These are phyloP conservation scores for Pseudochirops cupreus DNA, from an alignment of 2,797 vertebrate species.

Conservation along the genomic window DNA sequence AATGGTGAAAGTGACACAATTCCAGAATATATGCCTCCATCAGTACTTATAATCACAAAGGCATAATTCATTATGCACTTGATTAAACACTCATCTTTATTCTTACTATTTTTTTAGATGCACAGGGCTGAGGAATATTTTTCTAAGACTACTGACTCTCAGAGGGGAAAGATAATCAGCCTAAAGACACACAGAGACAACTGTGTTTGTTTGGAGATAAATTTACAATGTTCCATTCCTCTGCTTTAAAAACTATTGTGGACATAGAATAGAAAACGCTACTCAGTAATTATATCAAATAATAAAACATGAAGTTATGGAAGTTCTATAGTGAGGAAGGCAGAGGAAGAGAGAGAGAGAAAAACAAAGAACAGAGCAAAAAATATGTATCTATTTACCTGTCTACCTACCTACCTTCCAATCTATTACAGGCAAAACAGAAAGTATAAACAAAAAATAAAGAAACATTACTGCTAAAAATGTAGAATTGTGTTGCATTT, in stretches of 20 bases:
- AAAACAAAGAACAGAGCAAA: neutral
- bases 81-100: conserved; percentile 8
- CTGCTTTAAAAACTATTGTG: conserved; percentile 5
- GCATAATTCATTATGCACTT: neutral
- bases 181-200: neutral
- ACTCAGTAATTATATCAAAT: neutral
- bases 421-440: neutral
- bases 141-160: conserved; percentile 46
- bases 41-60: neutral
- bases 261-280: neutral
- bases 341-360: neutral
- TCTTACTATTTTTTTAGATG: neutral
- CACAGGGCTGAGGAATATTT: neutral
- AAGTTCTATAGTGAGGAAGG: conserved; percentile 22
- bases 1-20: conserved; percentile 8
- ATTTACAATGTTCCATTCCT: neutral
- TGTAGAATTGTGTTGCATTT: neutral
- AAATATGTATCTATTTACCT: too few species aligned
- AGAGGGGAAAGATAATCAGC: neutral
- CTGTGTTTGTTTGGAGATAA: conserved; percentile 16
- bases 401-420: too few species aligned
- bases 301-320: neutral
- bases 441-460: neutral
- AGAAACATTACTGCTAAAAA: neutral
- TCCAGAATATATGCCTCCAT: neutral